Conservation (phyloP, 2,797 vertebrate genomes). For the Acestrorhynchus altus region DNA sequence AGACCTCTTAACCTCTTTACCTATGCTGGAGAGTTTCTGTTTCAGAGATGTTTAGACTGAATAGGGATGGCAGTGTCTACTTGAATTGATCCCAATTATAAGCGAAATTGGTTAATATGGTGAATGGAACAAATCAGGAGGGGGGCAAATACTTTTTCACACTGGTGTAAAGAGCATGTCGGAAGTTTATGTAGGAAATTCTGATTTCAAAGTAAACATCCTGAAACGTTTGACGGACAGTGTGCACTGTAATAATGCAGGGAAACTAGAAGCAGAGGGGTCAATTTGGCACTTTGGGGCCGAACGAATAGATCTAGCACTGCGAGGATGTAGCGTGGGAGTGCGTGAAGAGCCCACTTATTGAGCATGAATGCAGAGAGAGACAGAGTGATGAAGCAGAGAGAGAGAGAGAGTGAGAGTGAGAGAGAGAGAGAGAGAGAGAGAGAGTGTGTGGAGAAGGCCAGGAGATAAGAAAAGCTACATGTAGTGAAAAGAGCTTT, state of each 20-base stretch:
- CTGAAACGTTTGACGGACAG: background rate
- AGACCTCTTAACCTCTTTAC: too few relatives aligned
- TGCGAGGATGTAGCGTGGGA: constrained; percentile 16
- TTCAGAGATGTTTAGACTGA: too few relatives aligned
- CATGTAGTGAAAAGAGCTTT: background rate
- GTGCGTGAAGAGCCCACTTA: constrained; percentile 32
- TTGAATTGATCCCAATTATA: too few relatives aligned
- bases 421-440: constrained; percentile 27
- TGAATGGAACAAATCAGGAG: too few relatives aligned
- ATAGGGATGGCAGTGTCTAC: too few relatives aligned
- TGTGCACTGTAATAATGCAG: background rate
- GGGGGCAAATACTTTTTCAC: too few relatives aligned
- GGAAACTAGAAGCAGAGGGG: background rate
- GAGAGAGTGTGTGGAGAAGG: background rate
- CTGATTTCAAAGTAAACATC: background rate
- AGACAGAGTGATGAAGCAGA: constrained; percentile 4
- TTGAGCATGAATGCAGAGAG: constrained; percentile 43
- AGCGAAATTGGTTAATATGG: too few relatives aligned
- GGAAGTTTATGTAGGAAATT: too few relatives aligned
- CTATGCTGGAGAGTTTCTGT: too few relatives aligned
- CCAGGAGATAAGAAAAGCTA: background rate
- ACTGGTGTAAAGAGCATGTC: too few relatives aligned
- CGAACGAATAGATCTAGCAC: constrained; percentile 32
- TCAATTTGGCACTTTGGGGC: constrained; percentile 18
- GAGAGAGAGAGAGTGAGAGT: background rate